Conservation (phyloP, 2,888 invertebrate genomes). For the Drosophila monieri region DNA sequence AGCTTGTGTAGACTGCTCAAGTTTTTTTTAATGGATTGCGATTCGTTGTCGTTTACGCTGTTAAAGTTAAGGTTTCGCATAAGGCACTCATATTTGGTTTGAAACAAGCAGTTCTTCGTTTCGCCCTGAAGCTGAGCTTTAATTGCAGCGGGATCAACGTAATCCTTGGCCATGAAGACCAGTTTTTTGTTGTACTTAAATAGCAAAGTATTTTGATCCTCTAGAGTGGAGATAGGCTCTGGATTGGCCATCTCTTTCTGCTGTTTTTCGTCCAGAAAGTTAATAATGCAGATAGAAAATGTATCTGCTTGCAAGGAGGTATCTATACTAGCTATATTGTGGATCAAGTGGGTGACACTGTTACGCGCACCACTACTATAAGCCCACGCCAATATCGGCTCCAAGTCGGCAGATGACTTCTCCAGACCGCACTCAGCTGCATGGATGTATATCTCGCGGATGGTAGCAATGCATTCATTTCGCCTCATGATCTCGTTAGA, state of each 20-base stretch:
- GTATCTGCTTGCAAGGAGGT: conserved; percentile 76
- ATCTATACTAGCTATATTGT: conserved; percentile 75
- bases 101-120: conserved; percentile 73
- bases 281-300: conserved; percentile 78
- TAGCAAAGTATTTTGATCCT: conserved; percentile 51
- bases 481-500: conserved; percentile 71
- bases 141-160: neutral
- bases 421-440: conserved; percentile 70
- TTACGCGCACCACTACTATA: conserved; percentile 61
- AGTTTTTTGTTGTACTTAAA: conserved; percentile 78
- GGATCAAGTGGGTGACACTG: conserved; percentile 69
- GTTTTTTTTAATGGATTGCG: conserved; percentile 64
- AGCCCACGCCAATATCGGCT: conserved; percentile 73
- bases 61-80: conserved; percentile 78
- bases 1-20: conserved; percentile 67
- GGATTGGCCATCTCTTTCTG: conserved; percentile 25
- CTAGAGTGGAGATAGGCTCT: neutral
- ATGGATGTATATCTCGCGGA: conserved; percentile 70
- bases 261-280: conserved; percentile 72
- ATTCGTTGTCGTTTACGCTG: conserved; percentile 55
- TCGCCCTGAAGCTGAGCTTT: conserved; percentile 8
- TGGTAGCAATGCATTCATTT: conserved; percentile 77
- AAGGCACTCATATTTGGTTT: conserved; percentile 77
- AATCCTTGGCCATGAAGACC: conserved; percentile 68
- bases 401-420: conserved; percentile 68